phyloP scores from a whole-genome alignment of 2,113 vertebrate genomes.

The Tautogolabrus adspersus region DNA sequence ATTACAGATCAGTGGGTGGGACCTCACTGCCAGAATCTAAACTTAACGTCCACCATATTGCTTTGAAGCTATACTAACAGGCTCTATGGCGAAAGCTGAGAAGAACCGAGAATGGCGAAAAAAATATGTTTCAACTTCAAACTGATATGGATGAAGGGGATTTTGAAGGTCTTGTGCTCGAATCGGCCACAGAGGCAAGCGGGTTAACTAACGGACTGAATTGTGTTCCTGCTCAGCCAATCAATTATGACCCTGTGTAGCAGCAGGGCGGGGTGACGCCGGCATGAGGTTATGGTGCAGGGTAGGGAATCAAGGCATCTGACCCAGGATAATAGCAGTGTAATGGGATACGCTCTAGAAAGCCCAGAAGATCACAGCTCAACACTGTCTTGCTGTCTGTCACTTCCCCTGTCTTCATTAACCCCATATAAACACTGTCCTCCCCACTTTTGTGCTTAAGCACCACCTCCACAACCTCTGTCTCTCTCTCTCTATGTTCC shows the following conservation, averaged over 20 bases:
- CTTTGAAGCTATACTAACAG: too few relatives aligned
- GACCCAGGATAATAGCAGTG: slow-evolving; percentile 58
- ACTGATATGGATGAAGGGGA: too few relatives aligned
- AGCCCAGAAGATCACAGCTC: slow-evolving; percentile 43
- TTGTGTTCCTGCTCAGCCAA: slow-evolving; percentile 66
- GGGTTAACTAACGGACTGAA: slow-evolving; percentile 60
- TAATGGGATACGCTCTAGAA: slow-evolving; percentile 69
- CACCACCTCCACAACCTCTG: slow-evolving; percentile 12
- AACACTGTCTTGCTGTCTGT: slow-evolving; percentile 38
- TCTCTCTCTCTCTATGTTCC: slow-evolving; percentile 15
- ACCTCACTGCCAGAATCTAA: too few relatives aligned
- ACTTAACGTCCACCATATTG: too few relatives aligned
- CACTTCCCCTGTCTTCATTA: slow-evolving; percentile 67
- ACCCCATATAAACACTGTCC: slow-evolving; percentile 47
- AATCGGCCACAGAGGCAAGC: slow-evolving; percentile 8
- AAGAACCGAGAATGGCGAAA: too few relatives aligned
- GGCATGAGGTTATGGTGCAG: slow-evolving; percentile 9
- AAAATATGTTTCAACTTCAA: too few relatives aligned
- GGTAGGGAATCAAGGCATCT: slow-evolving; percentile 39
- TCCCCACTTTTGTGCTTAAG: slow-evolving; percentile 36
- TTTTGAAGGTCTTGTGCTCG: too few relatives aligned
- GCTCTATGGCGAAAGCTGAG: too few relatives aligned
- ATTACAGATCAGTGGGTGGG: too few relatives aligned
- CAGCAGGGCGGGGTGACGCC: slow-evolving; percentile 21
- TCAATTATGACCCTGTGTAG: slow-evolving; percentile 54